Base-by-base conservation (phyloP, 1,140 invertebrate genomes). In the Drosophila littoralis region DNA sequence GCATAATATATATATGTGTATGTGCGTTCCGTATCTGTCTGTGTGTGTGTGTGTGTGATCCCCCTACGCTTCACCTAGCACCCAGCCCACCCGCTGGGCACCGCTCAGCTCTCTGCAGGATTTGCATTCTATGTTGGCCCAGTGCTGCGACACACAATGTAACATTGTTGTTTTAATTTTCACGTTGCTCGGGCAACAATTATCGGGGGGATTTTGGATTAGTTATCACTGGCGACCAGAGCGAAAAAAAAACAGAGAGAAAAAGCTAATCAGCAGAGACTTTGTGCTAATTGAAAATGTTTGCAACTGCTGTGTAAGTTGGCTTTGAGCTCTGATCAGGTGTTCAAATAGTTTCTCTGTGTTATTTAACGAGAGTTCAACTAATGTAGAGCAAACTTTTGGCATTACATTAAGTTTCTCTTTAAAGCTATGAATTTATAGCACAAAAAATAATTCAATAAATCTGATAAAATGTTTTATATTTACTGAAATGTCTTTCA, bases 281-380 rank as follows among this genome's bases (percentile, higher is more conserved):
- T 68, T 42, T 59, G 55, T 42, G 50, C 50, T 70, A 70, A 70
- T 70, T 70, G 67, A 70, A 70, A 70, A 60, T 63, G 58, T 12
- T 12, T 28, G 8, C 17, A 57, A 38, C 9, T 35, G 50, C 32
- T 13, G 7, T 15, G 50, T 45, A 9, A 22, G 12, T 15, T 38
- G 7, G 4, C 15, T 48, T 46, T 46, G 9, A 17, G 33, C 42
- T 48, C 1, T 36, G 32, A 7, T 7, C 57, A 33, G 12, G 52
- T 55, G 35, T 17, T 17, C 12, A 12, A 55, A 55, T 48, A 28
- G 12, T 32, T n/a, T 32, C 48, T 33, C 12, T 51, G n/a, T 15
- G 50, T 12, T 32, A 32, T 12, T 42, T n/a, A 42, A 42, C 40
- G n/a, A n/a, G n/a, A 12, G 40, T 13, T 42, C 1, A 13, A 13